Evolutionary conservation across 2,797 vertebrate species (phyloP).

Genomic region (Natrix natrix): DNA sequence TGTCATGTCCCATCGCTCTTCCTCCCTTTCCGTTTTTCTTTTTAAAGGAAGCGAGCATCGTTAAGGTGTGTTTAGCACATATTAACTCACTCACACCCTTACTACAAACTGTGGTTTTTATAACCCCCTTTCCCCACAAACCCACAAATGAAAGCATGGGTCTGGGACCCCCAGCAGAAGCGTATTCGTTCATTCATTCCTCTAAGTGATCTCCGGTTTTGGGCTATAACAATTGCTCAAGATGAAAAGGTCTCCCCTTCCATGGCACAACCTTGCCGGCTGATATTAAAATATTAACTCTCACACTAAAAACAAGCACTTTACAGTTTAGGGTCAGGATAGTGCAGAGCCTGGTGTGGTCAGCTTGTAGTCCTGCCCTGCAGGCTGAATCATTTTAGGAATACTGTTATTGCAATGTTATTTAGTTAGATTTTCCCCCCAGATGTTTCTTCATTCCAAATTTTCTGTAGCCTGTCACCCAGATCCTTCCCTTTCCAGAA

Average conservation of each 20-base stretch:
- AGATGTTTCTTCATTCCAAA: neutral
- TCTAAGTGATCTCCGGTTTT: neutral
- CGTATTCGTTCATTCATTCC: neutral
- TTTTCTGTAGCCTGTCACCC: neutral
- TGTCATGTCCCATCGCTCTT: constrained; percentile 64
- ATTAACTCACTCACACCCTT: constrained; percentile 50
- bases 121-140: constrained; percentile 22
- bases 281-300: neutral
- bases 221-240: neutral
- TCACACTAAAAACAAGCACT: neutral
- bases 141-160: constrained; percentile 40
- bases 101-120: constrained; percentile 29
- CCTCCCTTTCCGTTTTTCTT: constrained; percentile 31
- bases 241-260: neutral
- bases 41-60: constrained; percentile 52
- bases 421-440: constrained; percentile 36
- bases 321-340: neutral
- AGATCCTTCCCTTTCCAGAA: neutral
- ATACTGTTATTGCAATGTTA: constrained; percentile 6
- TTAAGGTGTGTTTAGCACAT: constrained; percentile 59
- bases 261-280: neutral
- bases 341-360: neutral
- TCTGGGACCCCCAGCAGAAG: constrained; percentile 35
- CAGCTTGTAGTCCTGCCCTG: neutral
- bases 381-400: neutral